Evolutionary conservation across 2,797 vertebrate species (phyloP), one percentile per base, ranked within the genome.

Genomic region (Ptychadena robeensis): DNA sequence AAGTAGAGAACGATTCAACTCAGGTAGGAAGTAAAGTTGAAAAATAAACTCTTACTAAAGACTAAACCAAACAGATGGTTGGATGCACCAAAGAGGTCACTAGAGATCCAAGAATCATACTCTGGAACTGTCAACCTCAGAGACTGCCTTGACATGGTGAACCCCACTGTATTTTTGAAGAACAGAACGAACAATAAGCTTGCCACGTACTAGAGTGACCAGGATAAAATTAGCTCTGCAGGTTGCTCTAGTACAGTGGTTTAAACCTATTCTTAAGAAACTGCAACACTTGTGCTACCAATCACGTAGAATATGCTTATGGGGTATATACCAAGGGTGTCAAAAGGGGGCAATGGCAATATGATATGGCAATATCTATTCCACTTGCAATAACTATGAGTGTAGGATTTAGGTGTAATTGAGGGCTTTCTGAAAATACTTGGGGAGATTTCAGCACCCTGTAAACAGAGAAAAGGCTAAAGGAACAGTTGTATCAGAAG

Each of bases 1-100:
- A 92, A 25, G 94, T 94, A 89, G 93, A 94, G 11, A 89, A 86
- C 86, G 93, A 90, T 73, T 66, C 86, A 14, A n/a, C 87, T 7
- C 93, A 94, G 82, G 89, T 86, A 82, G 71, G 68, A 1, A 87
- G 94, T 87, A 94, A 95, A 89, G 85, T 71, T 0, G 89, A 90
- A 82, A 18, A 93, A 78, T 95, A 91, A 93, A 83, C 86, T 53
- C 2, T 82, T 67, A 68, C 40, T 25, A n/a, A 79, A 40, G 87
- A 88, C 83, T 88, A 91, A 75, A 88, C 87, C 89, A 3, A 28
- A 30, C 11, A 0, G 71, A 65, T 35, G 9, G 37, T 22, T 38
- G 28, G 63, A 81, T 85, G 91, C 85, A 87, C 91, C 88, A 91
- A 92, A 91, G 86, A 91, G 87, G 82, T 68, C 66, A 71, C 28